phyloP scores from a whole-genome alignment of 2,888 invertebrate species.

The Morpho achilles region DNA sequence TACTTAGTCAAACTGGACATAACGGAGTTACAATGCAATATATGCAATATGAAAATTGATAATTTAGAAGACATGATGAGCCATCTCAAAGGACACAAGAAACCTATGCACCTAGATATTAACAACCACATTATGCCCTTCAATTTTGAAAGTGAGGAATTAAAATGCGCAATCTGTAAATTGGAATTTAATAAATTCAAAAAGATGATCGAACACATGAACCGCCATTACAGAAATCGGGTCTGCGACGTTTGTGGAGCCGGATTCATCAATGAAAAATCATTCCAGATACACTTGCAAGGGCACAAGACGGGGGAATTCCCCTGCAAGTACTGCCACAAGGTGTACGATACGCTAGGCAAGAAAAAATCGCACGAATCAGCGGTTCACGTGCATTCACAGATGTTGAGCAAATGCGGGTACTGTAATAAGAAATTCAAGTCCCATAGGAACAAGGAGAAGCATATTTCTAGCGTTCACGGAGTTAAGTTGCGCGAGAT shows the following conservation, averaged over 20 bases:
- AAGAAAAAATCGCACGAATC: constrained; percentile 35
- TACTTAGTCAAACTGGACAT: constrained; percentile 44
- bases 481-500: constrained; percentile 27
- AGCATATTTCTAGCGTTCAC: constrained; percentile 35
- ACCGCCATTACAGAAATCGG: constrained; percentile 59
- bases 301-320: constrained; percentile 30
- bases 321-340: constrained; percentile 33
- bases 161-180: constrained; percentile 36
- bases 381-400: constrained; percentile 19
- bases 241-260: constrained; percentile 61
- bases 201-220: constrained; percentile 44
- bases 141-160: constrained; percentile 34
- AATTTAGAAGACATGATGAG: constrained; percentile 34
- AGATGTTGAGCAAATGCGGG: constrained; percentile 39
- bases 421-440: constrained; percentile 30
- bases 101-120: constrained; percentile 35
- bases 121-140: constrained; percentile 44
- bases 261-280: constrained; percentile 40
- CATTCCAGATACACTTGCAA: constrained; percentile 3
- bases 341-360: constrained; percentile 31
- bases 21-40: constrained; percentile 39
- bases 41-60: constrained; percentile 34
- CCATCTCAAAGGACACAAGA: constrained; percentile 39
- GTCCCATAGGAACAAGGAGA: constrained; percentile 22
- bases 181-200: constrained; percentile 35